Evolutionary conservation across 2,888 invertebrate species (phyloP).

Genomic region (Pemphredon lugubris): DNA sequence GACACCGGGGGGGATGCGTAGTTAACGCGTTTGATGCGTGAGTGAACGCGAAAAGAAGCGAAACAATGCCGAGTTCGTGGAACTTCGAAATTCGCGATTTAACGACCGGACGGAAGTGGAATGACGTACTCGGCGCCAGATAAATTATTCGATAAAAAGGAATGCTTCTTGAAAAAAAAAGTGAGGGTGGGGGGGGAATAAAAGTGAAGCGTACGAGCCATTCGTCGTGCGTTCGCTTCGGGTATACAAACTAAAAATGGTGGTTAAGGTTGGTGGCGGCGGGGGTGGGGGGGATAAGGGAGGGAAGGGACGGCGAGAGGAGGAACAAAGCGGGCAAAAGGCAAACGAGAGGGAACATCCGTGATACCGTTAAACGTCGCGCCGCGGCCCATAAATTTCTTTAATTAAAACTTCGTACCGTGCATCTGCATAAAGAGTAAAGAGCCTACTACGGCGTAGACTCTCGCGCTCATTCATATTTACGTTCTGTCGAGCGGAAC

Average conservation of each 20-base stretch:
- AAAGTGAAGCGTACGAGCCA: not conserved
- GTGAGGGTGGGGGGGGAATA: no score
- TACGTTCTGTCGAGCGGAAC: constrained; percentile 42
- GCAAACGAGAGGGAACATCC: constrained; percentile 50
- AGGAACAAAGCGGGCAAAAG: constrained; percentile 29
- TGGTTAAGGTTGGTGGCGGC: constrained; percentile 10
- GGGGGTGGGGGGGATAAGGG: not conserved
- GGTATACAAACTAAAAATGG: constrained; percentile 9
- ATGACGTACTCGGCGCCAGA: no score
- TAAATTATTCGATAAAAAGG: not conserved
- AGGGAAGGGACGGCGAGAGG: constrained; percentile 33
- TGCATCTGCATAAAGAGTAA: constrained; percentile 59
- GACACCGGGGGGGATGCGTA: no score
- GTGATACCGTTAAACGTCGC: constrained; percentile 60
- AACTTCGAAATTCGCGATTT: no score
- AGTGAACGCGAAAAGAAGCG: no score
- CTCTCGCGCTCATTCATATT: constrained; percentile 60
- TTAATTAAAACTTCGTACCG: constrained; percentile 69
- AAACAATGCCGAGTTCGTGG: no score
- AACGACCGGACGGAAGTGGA: no score
- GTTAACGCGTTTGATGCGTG: no score
- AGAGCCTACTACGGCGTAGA: constrained; percentile 46
- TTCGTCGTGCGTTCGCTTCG: constrained; percentile 10
- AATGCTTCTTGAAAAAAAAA: constrained; percentile 6
- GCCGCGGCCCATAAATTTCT: constrained; percentile 66